These are phyloP conservation scores for Melikaiella ostensackeni DNA, from an alignment of 2,888 invertebrate genomes.

Conservation along the genomic window DNA sequence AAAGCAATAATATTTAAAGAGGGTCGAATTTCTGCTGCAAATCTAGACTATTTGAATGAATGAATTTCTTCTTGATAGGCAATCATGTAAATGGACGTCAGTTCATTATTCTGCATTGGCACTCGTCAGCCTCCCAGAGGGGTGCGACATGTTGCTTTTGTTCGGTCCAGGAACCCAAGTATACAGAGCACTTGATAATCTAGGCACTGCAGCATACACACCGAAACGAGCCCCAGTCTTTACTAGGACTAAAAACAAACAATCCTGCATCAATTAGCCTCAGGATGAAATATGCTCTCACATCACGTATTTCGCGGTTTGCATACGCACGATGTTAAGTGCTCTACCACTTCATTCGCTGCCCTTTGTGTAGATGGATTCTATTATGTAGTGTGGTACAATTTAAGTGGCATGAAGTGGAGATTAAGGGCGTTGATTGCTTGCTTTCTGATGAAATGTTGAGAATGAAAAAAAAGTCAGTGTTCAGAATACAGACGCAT, in stretches of 20 bases:
- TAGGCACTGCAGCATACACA: conserved; percentile 17
- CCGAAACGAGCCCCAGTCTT: conserved; percentile 42
- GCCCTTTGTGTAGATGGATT: neutral
- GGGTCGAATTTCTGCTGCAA: no score
- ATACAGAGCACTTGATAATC: neutral
- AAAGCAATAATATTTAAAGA: no score
- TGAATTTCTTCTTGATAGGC: no score
- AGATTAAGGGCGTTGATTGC: neutral
- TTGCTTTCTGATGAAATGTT: neutral
- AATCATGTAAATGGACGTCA: neutral
- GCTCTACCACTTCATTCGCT: neutral
- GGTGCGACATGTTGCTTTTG: conserved; percentile 40
- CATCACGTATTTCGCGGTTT: conserved; percentile 26
- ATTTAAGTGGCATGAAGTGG: neutral
- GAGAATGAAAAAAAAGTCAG: no score
- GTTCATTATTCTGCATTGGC: neutral
- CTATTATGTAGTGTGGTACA: neutral
- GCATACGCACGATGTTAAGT: neutral
- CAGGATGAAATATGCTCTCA: conserved; percentile 43
- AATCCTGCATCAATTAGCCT: conserved; percentile 68
- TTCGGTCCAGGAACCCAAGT: conserved; percentile 3
- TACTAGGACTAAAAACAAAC: conserved; percentile 57
- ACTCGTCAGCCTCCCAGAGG: neutral
- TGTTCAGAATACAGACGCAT: no score
- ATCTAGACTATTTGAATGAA: no score